Conservation (phyloP, 2,888 invertebrate genomes). For the Caenorhabditis parvicauda region DNA sequence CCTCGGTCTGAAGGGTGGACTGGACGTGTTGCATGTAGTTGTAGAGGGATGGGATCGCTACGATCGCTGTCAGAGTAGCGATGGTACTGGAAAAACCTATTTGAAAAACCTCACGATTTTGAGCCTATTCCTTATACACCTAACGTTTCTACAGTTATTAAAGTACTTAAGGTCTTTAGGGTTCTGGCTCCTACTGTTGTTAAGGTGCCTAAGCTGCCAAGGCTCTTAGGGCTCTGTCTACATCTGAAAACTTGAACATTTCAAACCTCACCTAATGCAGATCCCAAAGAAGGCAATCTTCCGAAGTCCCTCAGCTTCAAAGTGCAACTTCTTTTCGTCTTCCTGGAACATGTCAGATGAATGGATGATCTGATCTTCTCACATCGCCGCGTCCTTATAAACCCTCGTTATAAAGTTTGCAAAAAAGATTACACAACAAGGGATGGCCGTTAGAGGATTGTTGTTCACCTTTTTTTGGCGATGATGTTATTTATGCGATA, state of each 20-base stretch:
- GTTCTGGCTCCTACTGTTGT: no score
- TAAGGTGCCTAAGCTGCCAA: no score
- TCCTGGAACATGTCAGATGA: constrained; percentile 20
- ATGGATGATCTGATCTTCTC: no score
- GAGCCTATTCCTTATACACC: background rate
- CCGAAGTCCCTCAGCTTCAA: constrained; percentile 48
- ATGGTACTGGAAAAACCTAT: constrained; percentile 39
- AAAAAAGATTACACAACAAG: no score
- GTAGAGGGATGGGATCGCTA: constrained; percentile 60
- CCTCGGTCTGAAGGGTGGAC: constrained; percentile 56
- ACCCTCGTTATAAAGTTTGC: no score
- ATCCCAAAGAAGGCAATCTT: constrained; percentile 52
- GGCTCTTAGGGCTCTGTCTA: background rate
- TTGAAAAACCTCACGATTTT: background rate
- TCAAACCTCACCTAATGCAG: constrained; percentile 36
- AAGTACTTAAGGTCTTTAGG: no score
- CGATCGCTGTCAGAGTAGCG: constrained; percentile 56
- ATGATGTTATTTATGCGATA: no score
- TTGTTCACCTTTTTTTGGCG: no score
- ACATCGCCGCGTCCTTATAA: no score
- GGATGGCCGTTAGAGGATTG: no score
- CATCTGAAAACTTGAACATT: background rate
- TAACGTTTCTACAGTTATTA: no score
- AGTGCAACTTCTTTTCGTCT: constrained; percentile 38
- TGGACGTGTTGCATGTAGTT: constrained; percentile 61